Conservation (phyloP, 2,888 invertebrate species). For the Erebia ligea region DNA sequence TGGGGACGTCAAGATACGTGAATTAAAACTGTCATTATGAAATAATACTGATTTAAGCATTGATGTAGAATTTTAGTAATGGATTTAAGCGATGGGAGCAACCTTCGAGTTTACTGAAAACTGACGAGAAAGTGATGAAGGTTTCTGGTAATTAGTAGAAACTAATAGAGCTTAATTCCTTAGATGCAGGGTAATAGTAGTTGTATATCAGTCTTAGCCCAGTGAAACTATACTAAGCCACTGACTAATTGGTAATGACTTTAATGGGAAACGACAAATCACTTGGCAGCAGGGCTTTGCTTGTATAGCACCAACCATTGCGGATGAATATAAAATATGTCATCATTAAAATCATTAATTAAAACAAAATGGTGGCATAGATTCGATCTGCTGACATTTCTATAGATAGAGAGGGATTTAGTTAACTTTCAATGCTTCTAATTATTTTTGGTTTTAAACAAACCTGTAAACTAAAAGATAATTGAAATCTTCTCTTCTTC, state of each 20-base stretch:
- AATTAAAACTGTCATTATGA: too few species aligned
- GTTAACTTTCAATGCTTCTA: not conserved
- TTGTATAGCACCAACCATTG: not conserved
- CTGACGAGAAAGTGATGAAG: not conserved
- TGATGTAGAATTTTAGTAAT: too few species aligned
- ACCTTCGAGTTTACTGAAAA: too few species aligned
- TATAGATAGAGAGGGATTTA: not conserved
- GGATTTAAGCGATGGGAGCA: too few species aligned
- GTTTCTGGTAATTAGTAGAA: not conserved
- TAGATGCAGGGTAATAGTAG: constrained; percentile 1
- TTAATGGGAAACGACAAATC: constrained; percentile 11
- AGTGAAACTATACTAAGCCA: constrained; percentile 2
- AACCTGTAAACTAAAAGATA: not conserved
- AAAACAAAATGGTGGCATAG: not conserved
- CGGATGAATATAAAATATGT: not conserved
- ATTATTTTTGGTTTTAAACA: not conserved
- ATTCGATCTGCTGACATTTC: not conserved
- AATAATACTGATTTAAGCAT: too few species aligned
- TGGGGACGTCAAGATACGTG: too few species aligned
- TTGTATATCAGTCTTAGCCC: constrained; percentile 5
- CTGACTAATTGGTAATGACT: constrained; percentile 11
- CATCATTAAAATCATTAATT: constrained; percentile 6
- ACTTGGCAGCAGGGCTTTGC: constrained; percentile 8
- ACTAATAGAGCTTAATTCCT: not conserved
- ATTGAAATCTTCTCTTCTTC: too few species aligned